Evolutionary conservation across 2,888 invertebrate genomes (phyloP).

Genomic region (Pristionchus entomophagus): DNA sequence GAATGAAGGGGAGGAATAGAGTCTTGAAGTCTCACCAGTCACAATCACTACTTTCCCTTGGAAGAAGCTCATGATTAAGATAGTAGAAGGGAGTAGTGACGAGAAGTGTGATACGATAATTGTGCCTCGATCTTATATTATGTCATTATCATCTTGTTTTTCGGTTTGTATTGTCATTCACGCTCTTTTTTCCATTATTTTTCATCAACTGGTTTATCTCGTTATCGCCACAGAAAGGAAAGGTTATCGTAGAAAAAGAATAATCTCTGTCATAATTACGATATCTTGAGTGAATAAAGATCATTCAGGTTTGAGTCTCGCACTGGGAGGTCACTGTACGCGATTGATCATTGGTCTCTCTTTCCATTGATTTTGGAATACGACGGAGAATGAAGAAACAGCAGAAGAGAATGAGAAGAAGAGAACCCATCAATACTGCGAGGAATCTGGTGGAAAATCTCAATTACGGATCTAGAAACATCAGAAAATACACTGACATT

Average conservation of each 20-base stretch:
- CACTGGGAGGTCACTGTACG: background rate
- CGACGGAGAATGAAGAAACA: background rate
- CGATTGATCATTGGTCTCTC: background rate
- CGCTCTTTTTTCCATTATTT: no score
- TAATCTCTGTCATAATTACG: no score
- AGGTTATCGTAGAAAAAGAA: background rate
- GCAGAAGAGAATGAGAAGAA: constrained; percentile 12
- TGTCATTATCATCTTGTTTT: no score
- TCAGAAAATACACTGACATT: background rate
- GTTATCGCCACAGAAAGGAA: background rate
- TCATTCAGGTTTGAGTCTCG: background rate
- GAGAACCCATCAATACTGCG: background rate
- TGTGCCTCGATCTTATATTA: no score
- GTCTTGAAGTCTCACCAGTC: background rate
- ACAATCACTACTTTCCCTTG: background rate
- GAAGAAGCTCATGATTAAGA: background rate
- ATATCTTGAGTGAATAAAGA: no score
- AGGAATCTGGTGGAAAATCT: background rate
- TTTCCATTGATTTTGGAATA: background rate
- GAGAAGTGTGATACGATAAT: no score
- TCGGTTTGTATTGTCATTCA: no score
- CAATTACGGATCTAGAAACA: background rate
- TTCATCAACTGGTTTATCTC: no score
- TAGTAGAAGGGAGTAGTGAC: no score
- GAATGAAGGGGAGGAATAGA: background rate